Evolutionary conservation across 2,888 invertebrate species (phyloP).

Genomic region (Phytoseiulus persimilis): DNA sequence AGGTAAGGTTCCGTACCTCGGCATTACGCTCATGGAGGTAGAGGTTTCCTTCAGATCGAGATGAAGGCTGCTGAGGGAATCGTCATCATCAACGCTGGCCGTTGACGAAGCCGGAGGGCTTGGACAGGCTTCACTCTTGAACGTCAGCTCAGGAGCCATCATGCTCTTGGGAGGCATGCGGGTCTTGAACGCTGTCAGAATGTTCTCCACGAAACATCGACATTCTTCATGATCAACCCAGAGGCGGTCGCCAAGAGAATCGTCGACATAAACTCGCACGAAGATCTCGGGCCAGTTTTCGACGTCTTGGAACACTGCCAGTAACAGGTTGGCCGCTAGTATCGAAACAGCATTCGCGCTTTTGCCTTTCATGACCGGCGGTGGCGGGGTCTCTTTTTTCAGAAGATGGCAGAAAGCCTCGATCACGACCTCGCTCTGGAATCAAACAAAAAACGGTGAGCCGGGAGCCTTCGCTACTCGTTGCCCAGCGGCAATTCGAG

Average conservation of each 20-base stretch:
- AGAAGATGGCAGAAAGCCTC: conserved; percentile 70
- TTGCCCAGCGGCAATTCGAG: no score
- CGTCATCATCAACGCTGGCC: conserved; percentile 47
- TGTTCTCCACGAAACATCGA: conserved; percentile 80
- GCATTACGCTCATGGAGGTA: conserved; percentile 45
- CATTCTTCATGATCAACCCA: conserved; percentile 91
- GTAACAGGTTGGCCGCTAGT: conserved; percentile 71
- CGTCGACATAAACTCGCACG: conserved; percentile 86
- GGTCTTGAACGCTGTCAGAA: conserved; percentile 74
- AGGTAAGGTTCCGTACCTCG: conserved; percentile 45
- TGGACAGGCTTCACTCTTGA: conserved; percentile 45
- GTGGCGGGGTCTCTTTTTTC: conserved; percentile 59
- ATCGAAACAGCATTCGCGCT: conserved; percentile 59
- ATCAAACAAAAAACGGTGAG: not conserved
- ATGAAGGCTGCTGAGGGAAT: conserved; percentile 44
- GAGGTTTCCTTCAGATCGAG: conserved; percentile 43
- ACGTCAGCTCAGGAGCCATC: conserved; percentile 52
- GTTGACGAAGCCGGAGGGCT: conserved; percentile 43
- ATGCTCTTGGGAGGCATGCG: conserved; percentile 64
- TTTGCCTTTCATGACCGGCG: conserved; percentile 62
- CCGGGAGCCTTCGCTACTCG: conserved; percentile 37
- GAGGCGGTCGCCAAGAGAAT: conserved; percentile 79
- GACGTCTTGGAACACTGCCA: conserved; percentile 69
- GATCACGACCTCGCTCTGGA: conserved; percentile 11
- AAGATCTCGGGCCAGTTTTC: conserved; percentile 84